Percentiles rank a stretch among this genome's conserved stretches.
These are phyloP conservation scores for Metellina segmentata DNA, from an alignment of 2,888 invertebrate genomes.

Conservation along the genomic window DNA sequence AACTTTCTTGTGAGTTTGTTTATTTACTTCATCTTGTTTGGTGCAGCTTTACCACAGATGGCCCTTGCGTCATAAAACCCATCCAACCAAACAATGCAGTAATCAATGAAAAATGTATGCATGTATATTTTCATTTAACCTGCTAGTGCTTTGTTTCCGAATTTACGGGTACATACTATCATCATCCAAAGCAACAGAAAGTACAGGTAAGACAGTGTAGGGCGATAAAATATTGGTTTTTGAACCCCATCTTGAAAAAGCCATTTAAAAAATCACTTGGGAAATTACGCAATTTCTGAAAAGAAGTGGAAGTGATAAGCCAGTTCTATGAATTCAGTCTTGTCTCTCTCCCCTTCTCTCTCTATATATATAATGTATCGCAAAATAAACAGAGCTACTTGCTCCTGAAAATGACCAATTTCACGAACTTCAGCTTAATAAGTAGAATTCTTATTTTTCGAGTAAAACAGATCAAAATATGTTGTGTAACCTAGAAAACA, in stretches of 20 bases:
- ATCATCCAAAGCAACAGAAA: not conserved
- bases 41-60: too few species aligned
- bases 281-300: constrained; percentile 2
- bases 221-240: constrained; percentile 4
- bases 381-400: not conserved
- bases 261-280: constrained; percentile 25
- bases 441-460: constrained; percentile 8
- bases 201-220: too few species aligned
- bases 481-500: not conserved
- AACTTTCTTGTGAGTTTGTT: too few species aligned
- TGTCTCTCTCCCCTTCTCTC: too few species aligned
- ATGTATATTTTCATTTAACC: too few species aligned
- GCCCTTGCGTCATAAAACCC: too few species aligned
- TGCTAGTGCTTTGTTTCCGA: too few species aligned
- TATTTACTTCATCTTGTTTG: too few species aligned
- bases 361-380: not conserved
- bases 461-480: not conserved
- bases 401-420: constrained; percentile 9
- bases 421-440: not conserved
- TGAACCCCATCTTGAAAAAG: not conserved
- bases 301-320: not conserved
- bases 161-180: not conserved
- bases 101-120: not conserved
- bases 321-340: not conserved
- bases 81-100: not conserved